A percentile compares a stretch with the other conserved stretches of the same genome.
Evolutionary conservation across 2,888 invertebrate genomes (phyloP).

Genomic region (Drosophila greeni): DNA sequence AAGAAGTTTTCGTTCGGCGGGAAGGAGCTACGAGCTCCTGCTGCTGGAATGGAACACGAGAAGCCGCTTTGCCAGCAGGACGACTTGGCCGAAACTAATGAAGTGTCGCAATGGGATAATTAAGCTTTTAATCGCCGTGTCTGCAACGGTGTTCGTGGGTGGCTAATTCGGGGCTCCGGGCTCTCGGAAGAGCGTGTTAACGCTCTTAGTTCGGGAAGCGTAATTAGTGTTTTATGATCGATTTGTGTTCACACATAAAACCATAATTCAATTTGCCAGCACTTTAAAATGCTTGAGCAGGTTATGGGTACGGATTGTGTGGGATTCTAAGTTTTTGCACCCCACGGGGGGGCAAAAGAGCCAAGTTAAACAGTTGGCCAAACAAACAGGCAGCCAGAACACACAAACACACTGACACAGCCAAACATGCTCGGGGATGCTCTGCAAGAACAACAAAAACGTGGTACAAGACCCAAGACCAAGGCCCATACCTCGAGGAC

Average conservation of each 20-base stretch:
- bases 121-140: slow-evolving; percentile 67
- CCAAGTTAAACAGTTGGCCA: slow-evolving; percentile 68
- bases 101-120: slow-evolving; percentile 74
- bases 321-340: slow-evolving; percentile 63
- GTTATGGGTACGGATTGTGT: slow-evolving; percentile 1
- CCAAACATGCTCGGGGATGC: slow-evolving; percentile 33
- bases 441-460: slow-evolving; percentile 16
- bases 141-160: slow-evolving; percentile 23
- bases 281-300: slow-evolving; percentile 41
- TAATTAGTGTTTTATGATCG: slow-evolving; percentile 74
- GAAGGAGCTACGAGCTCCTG: slow-evolving; percentile 1
- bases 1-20: slow-evolving; percentile 42
- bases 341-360: slow-evolving; percentile 38
- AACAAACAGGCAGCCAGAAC: slow-evolving; percentile 54
- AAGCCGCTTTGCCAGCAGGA: slow-evolving; percentile 39
- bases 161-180: slow-evolving; percentile 27
- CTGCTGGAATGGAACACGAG: slow-evolving; percentile 1
- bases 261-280: slow-evolving; percentile 65
- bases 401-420: slow-evolving; percentile 41
- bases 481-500: slow-evolving; percentile 1
- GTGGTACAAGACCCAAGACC: slow-evolving; percentile 33
- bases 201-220: slow-evolving; percentile 49
- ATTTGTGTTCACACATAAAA: slow-evolving; percentile 64
- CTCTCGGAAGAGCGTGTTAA: slow-evolving; percentile 49
- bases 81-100: slow-evolving; percentile 64